A percentile compares a stretch with the other conserved stretches of the same genome.
Conservation (phyloP, 2,113 vertebrate genomes). For the Natator depressus region DNA sequence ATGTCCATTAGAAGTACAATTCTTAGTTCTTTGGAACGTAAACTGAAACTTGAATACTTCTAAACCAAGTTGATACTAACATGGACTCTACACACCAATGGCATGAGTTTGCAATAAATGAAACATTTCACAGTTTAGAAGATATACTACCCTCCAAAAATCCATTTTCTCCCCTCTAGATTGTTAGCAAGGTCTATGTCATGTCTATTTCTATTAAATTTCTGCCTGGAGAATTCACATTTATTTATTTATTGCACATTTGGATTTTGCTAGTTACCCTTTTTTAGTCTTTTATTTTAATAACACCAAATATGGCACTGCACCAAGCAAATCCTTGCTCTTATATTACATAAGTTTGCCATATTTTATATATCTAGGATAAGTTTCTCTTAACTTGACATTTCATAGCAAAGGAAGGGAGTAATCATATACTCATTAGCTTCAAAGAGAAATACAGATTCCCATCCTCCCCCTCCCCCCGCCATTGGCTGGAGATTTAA, state of each 20-base stretch:
- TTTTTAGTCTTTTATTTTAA: background rate
- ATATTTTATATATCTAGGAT: conserved; percentile 20
- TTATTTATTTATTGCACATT: background rate
- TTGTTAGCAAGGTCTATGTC: background rate
- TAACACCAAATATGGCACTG: background rate
- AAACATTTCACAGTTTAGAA: background rate
- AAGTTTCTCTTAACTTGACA: conserved; percentile 27
- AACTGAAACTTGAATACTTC: background rate
- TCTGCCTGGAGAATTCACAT: background rate
- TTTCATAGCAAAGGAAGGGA: conserved; percentile 47
- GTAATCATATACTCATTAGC: conserved; percentile 65
- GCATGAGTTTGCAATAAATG: background rate
- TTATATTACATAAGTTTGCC: background rate
- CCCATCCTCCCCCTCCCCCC: conserved; percentile 1
- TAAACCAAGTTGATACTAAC: background rate
- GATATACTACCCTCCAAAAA: background rate
- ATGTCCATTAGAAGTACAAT: background rate
- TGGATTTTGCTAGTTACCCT: background rate
- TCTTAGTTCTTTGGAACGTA: background rate
- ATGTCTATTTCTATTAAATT: background rate
- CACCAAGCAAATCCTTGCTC: background rate
- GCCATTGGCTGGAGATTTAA: conserved; percentile 68
- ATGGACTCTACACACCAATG: background rate
- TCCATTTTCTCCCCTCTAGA: background rate
- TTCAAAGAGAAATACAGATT: conserved; percentile 63